Conservation (phyloP, 2,113 vertebrate genomes). For the Hemiprocne comata region DNA sequence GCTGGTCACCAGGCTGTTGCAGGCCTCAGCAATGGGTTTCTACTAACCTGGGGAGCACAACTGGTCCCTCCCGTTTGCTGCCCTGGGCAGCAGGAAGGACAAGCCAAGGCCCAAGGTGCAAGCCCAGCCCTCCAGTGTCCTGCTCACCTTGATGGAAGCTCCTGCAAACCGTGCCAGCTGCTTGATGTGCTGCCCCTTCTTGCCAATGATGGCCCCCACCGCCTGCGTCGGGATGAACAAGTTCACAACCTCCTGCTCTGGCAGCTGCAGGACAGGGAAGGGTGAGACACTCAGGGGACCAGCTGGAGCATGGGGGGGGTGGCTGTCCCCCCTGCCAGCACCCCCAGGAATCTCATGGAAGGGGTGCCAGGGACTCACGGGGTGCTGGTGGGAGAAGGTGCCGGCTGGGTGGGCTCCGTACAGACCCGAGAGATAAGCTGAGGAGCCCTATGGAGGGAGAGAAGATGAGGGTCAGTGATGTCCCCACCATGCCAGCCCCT, state of each 20-base stretch:
- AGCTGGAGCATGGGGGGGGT: accelerated
- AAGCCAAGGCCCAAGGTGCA: not conserved
- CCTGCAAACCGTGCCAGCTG: slow-evolving; percentile 93
- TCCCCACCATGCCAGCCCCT: not conserved
- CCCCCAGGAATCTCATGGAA: not conserved
- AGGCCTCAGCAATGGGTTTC: not conserved
- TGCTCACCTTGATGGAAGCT: slow-evolving; percentile 93
- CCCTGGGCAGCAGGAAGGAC: not conserved
- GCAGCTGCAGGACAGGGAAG: slow-evolving; percentile 66
- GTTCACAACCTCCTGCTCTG: slow-evolving; percentile 93
- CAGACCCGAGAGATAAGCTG: slow-evolving; percentile 87
- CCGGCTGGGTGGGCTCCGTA: slow-evolving; percentile 82
- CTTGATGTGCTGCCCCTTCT: slow-evolving; percentile 96
- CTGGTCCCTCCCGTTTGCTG: accelerated
- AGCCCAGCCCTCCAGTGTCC: no score
- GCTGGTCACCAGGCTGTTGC: not conserved
- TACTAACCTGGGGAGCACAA: not conserved
- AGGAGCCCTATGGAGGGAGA: slow-evolving; percentile 83
- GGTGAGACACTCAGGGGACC: not conserved
- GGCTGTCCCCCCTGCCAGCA: not conserved
- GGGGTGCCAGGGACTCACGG: slow-evolving; percentile 74
- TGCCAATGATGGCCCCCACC: slow-evolving; percentile 94
- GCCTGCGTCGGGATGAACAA: slow-evolving; percentile 96
- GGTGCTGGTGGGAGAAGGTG: slow-evolving; percentile 84
- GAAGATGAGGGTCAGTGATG: not conserved